phyloP scores from a whole-genome alignment of 2,797 vertebrate species.

The Morus bassanus region DNA sequence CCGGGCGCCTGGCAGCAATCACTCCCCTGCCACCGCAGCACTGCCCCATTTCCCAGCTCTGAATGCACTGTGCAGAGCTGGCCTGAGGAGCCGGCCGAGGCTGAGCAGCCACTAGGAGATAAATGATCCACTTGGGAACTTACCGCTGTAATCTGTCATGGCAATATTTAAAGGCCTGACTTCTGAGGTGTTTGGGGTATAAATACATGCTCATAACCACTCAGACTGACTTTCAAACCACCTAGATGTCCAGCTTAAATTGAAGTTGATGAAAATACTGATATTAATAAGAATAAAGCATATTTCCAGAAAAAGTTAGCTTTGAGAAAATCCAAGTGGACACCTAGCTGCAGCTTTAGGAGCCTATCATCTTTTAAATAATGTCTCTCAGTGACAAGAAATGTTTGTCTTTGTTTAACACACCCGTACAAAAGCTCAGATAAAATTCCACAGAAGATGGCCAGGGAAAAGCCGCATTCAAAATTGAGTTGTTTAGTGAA shows the following conservation, averaged over 20 bases:
- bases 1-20: rapidly evolving
- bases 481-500: not conserved
- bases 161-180: not conserved
- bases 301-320: not conserved
- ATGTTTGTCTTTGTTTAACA: not conserved
- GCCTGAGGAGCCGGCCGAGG: rapidly evolving
- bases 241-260: not conserved
- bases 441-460: not conserved
- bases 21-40: rapidly evolving
- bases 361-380: not conserved
- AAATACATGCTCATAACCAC: not conserved
- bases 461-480: not conserved
- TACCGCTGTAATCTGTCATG: rapidly evolving
- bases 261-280: not conserved
- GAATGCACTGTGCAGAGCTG: rapidly evolving
- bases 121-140: rapidly evolving
- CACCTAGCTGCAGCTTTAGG: not conserved
- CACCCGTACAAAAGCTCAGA: not conserved
- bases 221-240: not conserved
- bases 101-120: not conserved
- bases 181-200: not conserved
- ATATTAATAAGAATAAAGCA: not conserved
- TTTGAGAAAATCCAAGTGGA: not conserved
- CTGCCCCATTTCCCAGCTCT: not conserved
- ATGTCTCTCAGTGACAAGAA: not conserved